Evolutionary conservation across 2,888 invertebrate species (phyloP), one percentile per base, ranked within the genome.

Genomic region (Monoplex corrugatus): DNA sequence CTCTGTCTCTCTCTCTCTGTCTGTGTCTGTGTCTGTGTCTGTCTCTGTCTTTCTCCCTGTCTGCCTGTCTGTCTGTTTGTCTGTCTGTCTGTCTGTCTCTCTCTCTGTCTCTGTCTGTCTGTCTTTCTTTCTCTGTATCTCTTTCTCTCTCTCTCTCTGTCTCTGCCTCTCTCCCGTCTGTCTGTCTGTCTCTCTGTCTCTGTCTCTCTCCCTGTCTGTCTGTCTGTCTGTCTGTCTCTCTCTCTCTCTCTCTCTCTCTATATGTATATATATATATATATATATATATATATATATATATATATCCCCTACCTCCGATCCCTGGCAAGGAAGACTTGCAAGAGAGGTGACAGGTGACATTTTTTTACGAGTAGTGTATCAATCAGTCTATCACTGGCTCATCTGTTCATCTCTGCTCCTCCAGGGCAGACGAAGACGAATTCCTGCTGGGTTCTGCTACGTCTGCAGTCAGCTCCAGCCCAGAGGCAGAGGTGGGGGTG

Each of bases 401-500:
- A 13, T 19, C 16, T 50, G 23, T 23, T 50, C 5, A 72, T n/a
- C 68, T 72, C 8, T 43, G 0, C 28, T 45, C 16, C 68, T 63
- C 72, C 92, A 93, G 93, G 84, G 92, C 28, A 91, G 92, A 23
- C 88, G 90, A 23, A 91, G 90, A 45, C 90, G 91, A 23, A 88
- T 92, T 3, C 92, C 93, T 19, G 90, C 89, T 40, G 91, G 90
- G 0, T 92, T 92, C 84, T 93, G 93, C 88, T 93, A 93, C 38
- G 91, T 93, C 0, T 93, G 93, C 90, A 93, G 92, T 82, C 91
- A 92, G 2, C 83, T 93, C 38, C 93, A 93, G 43, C 92, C 92
- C 0, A 89, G 92, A 3, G 68, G 86, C 2, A 57, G 40, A 19
- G 68, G 86, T 5, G 43, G 86, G 23, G 93, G 93, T 8, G 89